A percentile compares a stretch with the other conserved stretches of the same genome.
phyloP scores from a whole-genome alignment of 2,797 vertebrate species.

The Apogon hyalosoma region DNA sequence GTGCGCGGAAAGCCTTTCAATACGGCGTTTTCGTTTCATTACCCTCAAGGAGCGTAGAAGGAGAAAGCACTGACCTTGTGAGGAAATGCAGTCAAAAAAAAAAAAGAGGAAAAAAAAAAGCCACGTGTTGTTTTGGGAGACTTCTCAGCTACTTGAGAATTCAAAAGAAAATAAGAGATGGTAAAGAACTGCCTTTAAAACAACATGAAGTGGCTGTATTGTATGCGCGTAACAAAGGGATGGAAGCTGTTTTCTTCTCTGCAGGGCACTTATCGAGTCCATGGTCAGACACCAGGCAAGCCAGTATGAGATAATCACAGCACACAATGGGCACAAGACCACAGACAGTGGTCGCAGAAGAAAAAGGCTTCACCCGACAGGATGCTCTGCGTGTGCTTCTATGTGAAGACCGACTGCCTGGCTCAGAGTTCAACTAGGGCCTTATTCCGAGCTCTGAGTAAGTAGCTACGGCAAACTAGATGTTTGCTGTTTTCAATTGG shows the following conservation, averaged over 20 bases:
- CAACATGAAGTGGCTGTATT: constrained; percentile 64
- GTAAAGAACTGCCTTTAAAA: constrained; percentile 55
- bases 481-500: constrained; percentile 58
- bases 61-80: constrained; percentile 73
- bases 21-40: constrained; percentile 65
- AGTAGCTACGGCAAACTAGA: constrained; percentile 41
- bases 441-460: constrained; percentile 32
- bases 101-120: constrained; percentile 9
- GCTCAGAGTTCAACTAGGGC: constrained; percentile 57
- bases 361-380: constrained; percentile 58
- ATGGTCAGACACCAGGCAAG: constrained; percentile 67
- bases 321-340: constrained; percentile 71
- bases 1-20: constrained; percentile 53
- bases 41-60: constrained; percentile 63
- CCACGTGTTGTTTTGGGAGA: constrained; percentile 36
- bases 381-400: constrained; percentile 63
- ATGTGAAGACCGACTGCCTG: constrained; percentile 40
- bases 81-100: constrained; percentile 43
- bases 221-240: constrained; percentile 52
- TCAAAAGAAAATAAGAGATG: constrained; percentile 50
- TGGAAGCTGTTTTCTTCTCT: constrained; percentile 63
- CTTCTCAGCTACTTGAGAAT: constrained; percentile 37
- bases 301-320: constrained; percentile 71
- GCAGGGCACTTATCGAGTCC: constrained; percentile 70
- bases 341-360: constrained; percentile 55